A percentile compares a stretch with the other conserved stretches of the same genome.
Evolutionary conservation across 2,888 invertebrate species (phyloP).

Genomic region (Frankliniella intonsa): DNA sequence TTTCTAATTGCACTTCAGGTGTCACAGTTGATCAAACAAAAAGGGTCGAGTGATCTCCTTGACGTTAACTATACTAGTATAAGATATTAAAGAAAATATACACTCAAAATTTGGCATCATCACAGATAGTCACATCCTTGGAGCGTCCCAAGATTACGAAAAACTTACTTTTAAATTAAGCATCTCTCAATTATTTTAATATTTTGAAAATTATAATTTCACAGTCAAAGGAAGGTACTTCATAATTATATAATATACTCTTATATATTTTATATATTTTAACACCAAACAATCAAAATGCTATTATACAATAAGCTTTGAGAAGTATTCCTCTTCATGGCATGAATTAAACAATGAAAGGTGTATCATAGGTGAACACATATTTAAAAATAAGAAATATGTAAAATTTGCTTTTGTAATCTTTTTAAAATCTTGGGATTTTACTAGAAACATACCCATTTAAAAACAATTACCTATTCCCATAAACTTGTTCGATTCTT

Average conservation of each 20-base stretch:
- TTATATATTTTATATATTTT: constrained; percentile 26
- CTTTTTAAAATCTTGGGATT: too few species aligned
- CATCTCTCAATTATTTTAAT: constrained; percentile 23
- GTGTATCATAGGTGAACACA: constrained; percentile 26
- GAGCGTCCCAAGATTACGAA: constrained; percentile 36
- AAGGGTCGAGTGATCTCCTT: constrained; percentile 48
- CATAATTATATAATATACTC: constrained; percentile 25
- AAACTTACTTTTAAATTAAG: constrained; percentile 2
- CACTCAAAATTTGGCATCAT: constrained; percentile 57
- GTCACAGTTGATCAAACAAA: constrained; percentile 47
- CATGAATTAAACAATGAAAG: neutral
- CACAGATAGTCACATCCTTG: constrained; percentile 50
- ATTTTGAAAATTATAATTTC: constrained; percentile 30
- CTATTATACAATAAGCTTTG: constrained; percentile 23
- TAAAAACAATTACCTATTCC: neutral
- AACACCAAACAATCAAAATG: constrained; percentile 23
- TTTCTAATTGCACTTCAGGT: constrained; percentile 60
- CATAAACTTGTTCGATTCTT: neutral
- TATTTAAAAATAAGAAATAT: constrained; percentile 18
- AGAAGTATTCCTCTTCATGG: constrained; percentile 26
- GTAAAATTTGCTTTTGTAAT: neutral
- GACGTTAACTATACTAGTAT: constrained; percentile 39
- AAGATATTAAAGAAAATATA: constrained; percentile 55
- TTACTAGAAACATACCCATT: too few species aligned
- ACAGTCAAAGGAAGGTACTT: constrained; percentile 26